Conservation (phyloP, 2,113 vertebrate genomes). For the Scolopax mira region DNA sequence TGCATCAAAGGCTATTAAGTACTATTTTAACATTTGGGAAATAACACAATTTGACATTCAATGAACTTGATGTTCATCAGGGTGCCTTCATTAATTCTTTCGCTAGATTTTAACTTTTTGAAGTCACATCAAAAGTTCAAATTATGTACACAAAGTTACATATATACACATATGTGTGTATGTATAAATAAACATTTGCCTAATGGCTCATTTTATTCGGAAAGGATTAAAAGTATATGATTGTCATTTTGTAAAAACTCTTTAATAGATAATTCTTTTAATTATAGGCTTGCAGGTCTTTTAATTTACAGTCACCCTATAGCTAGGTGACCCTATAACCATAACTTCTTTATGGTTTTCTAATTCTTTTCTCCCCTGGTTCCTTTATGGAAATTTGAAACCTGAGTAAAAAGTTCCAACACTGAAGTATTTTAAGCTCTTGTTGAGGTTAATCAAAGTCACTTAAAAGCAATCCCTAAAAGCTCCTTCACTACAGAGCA, state of each 20-base stretch:
- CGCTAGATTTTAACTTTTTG: constrained; percentile 62
- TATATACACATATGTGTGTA: background rate
- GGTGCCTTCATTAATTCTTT: constrained; percentile 73
- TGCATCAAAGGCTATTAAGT: constrained; percentile 76
- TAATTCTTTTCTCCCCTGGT: background rate
- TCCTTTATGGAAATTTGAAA: constrained; percentile 32
- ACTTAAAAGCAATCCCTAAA: constrained; percentile 41
- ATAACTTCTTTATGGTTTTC: background rate
- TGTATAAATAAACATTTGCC: background rate
- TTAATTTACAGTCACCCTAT: background rate
- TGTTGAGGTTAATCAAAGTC: constrained; percentile 43
- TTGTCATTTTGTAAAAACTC: background rate
- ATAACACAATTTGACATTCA: constrained; percentile 71
- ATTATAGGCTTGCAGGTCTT: constrained; percentile 24
- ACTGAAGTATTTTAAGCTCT: constrained; percentile 19
- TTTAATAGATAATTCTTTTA: constrained; percentile 26
- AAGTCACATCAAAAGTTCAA: constrained; percentile 80
- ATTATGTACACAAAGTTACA: background rate
- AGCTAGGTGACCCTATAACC: too few relatives aligned
- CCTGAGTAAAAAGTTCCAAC: background rate
- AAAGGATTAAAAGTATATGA: background rate
- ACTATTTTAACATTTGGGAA: constrained; percentile 74
- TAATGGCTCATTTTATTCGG: constrained; percentile 70
- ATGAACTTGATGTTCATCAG: constrained; percentile 65
- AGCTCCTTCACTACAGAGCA: background rate